phyloP scores from a whole-genome alignment of 1,140 invertebrate genomes.

The Caenorhabditis briggsae region DNA sequence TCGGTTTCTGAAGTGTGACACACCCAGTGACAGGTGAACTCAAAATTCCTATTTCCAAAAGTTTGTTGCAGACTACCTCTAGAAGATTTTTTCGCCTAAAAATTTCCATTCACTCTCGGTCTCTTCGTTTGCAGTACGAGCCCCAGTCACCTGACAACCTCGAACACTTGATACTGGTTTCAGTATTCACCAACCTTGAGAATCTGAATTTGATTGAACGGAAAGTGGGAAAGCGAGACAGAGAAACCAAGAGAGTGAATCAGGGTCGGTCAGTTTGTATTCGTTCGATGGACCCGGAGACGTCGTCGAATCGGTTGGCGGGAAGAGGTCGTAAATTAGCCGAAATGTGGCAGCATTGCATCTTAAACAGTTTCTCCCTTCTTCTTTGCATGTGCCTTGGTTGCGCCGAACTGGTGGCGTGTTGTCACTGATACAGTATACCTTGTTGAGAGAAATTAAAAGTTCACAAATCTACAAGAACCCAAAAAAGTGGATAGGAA shows the following conservation, averaged over 20 bases:
- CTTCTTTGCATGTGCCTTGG: conserved; percentile 14
- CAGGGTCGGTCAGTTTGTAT: conserved; percentile 46
- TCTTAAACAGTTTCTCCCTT: conserved; percentile 17
- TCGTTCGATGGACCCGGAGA: conserved; percentile 47
- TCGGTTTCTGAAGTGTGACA: neutral
- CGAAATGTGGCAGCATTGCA: conserved; percentile 29
- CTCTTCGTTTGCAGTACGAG: neutral
- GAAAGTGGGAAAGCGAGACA: neutral
- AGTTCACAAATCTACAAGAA: neutral
- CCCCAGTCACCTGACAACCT: conserved; percentile 22
- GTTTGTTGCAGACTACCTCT: conserved; percentile 27
- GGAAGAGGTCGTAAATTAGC: conserved; percentile 48
- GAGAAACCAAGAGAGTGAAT: neutral
- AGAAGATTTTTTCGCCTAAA: neutral
- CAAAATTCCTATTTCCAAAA: conserved; percentile 19
- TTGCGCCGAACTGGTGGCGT: neutral
- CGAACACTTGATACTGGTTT: conserved; percentile 49
- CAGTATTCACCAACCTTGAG: neutral
- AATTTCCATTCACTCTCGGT: conserved; percentile 23
- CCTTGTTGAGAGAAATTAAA: neutral
- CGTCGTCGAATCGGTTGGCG: neutral
- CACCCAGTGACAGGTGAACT: conserved; percentile 16
- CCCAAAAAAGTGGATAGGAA: neutral
- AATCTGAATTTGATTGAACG: conserved; percentile 8
- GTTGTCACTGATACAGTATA: conserved; percentile 31